These are phyloP conservation scores for Carlito syrichta DNA, from an alignment of 2,113 vertebrate genomes.

Conservation along the genomic window DNA sequence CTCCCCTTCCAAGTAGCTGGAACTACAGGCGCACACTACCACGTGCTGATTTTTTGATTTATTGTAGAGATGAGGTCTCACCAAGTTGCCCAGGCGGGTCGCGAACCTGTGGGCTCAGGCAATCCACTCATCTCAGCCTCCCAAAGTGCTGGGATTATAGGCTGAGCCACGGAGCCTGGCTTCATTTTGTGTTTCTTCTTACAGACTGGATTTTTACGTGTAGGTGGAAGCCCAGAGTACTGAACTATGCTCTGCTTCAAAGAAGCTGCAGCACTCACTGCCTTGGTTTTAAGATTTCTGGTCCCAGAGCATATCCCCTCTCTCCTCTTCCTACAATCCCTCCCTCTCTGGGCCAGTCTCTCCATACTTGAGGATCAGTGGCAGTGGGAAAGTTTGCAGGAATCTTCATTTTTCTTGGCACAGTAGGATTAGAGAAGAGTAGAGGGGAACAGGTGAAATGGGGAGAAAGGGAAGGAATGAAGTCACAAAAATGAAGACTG, in stretches of 20 bases:
- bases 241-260: background rate
- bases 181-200: background rate
- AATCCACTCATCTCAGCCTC: too few species aligned
- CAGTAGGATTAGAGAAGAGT: background rate
- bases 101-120: too few species aligned
- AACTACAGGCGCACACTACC: too few species aligned
- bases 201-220: background rate
- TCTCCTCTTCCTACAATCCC: background rate
- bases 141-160: too few species aligned
- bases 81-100: too few species aligned
- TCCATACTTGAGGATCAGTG: too few species aligned
- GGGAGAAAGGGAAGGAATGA: background rate
- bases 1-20: too few species aligned
- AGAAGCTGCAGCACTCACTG: background rate
- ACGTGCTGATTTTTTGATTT: too few species aligned
- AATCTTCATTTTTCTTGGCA: background rate
- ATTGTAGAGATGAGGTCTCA: too few species aligned
- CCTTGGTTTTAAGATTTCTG: background rate
- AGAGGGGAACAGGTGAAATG: background rate
- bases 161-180: too few species aligned
- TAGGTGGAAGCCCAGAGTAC: background rate
- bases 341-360: background rate
- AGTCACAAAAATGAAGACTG: background rate
- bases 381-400: background rate
- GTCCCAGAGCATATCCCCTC: background rate